These are phyloP conservation scores for Anastatus disparis DNA, from an alignment of 1,140 invertebrate genomes.

Conservation along the genomic window DNA sequence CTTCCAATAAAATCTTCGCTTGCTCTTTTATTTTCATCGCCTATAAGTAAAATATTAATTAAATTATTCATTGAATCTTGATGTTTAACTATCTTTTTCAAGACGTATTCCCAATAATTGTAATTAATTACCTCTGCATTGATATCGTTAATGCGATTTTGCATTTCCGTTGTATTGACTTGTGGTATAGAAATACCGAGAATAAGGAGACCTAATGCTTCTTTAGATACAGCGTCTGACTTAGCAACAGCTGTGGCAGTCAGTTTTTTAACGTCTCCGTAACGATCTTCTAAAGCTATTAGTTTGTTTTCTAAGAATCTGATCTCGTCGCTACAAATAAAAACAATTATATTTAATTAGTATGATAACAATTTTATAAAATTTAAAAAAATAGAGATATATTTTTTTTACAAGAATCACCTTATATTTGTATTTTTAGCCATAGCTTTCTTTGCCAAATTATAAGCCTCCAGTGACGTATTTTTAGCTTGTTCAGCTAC, in stretches of 20 bases:
- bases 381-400: conserved; percentile 37
- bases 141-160: conserved; percentile 72
- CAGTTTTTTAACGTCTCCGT: conserved; percentile 71
- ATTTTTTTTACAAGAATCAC: too few species aligned
- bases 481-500: conserved; percentile 85
- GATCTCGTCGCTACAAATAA: conserved; percentile 71
- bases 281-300: conserved; percentile 62
- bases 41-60: conserved; percentile 51
- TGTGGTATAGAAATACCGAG: conserved; percentile 79
- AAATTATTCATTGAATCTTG: conserved; percentile 18
- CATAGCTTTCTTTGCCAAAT: conserved; percentile 83
- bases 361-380: neutral
- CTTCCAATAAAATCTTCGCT: conserved; percentile 72
- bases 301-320: conserved; percentile 74
- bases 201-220: conserved; percentile 82
- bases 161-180: conserved; percentile 77
- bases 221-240: conserved; percentile 80
- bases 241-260: conserved; percentile 78
- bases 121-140: conserved; percentile 48
- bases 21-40: conserved; percentile 74
- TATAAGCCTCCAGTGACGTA: conserved; percentile 82
- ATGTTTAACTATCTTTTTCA: too few species aligned
- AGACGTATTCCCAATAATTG: too few species aligned
- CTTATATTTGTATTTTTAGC: conserved; percentile 82
- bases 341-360: conserved; percentile 5